Conservation (phyloP, 2,797 vertebrate genomes). For the Nannoperca obscura region DNA sequence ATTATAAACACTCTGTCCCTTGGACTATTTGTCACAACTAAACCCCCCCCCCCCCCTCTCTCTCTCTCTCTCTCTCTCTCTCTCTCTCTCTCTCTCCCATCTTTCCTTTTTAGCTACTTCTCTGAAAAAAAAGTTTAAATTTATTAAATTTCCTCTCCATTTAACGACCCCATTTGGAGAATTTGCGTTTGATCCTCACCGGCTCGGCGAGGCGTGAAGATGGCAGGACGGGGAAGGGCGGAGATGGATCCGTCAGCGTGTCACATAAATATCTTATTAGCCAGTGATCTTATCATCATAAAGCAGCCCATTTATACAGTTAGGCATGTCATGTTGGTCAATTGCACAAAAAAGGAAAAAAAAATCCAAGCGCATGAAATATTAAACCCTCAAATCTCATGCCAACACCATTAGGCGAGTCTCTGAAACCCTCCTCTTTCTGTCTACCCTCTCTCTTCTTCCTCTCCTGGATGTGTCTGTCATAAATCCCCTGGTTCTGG, state of each 20-base stretch:
- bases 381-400: slow-evolving; percentile 84
- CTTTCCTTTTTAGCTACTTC: slow-evolving; percentile 65
- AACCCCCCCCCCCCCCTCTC: slow-evolving; percentile 15
- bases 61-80: slow-evolving; percentile 12
- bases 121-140: slow-evolving; percentile 74
- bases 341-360: slow-evolving; percentile 80
- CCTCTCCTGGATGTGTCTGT: slow-evolving; percentile 64
- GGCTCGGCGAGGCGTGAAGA: slow-evolving; percentile 82
- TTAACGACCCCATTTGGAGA: slow-evolving; percentile 87
- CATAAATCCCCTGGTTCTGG: slow-evolving; percentile 57
- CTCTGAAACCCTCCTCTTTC: slow-evolving; percentile 71
- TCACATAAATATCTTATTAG: slow-evolving; percentile 99
- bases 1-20: slow-evolving; percentile 57
- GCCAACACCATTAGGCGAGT: slow-evolving; percentile 84
- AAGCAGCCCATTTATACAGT: slow-evolving; percentile 94
- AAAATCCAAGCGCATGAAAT: slow-evolving; percentile 85
- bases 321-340: slow-evolving; percentile 90
- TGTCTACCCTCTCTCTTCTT: slow-evolving; percentile 44
- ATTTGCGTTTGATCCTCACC: slow-evolving; percentile 87
- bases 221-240: slow-evolving; percentile 73
- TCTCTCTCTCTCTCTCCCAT: slow-evolving; percentile 23
- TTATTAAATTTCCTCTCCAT: slow-evolving; percentile 86
- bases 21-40: slow-evolving; percentile 60
- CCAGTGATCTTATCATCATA: slow-evolving; percentile 96
- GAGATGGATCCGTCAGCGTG: slow-evolving; percentile 90